These are phyloP conservation scores for Chaetodon auriga DNA, from an alignment of 2,113 vertebrate species.

Conservation along the genomic window DNA sequence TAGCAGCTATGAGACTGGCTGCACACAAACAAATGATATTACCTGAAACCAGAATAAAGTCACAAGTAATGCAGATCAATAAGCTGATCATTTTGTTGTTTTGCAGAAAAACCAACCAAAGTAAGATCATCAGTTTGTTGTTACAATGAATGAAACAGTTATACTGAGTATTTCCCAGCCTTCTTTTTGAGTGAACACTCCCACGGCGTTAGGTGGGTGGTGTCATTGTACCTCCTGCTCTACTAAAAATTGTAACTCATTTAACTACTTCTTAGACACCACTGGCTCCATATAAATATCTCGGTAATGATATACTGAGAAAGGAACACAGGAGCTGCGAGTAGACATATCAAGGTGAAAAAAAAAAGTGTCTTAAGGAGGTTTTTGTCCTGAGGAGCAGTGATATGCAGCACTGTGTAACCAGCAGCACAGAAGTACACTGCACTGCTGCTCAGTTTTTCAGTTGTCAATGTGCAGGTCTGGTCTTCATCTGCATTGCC, in stretches of 20 bases:
- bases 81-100: not conserved
- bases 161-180: not conserved
- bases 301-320: no score
- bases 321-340: no score
- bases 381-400: conserved; percentile 44
- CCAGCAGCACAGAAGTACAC: conserved; percentile 63
- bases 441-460: conserved; percentile 31
- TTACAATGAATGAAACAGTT: not conserved
- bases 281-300: no score
- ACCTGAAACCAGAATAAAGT: conserved; percentile 17
- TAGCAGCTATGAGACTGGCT: not conserved
- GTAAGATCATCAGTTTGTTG: not conserved
- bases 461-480: conserved; percentile 28
- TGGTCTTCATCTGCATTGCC: conserved; percentile 27
- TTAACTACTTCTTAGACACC: no score
- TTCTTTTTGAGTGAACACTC: not conserved
- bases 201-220: not conserved
- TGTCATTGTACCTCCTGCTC: not conserved
- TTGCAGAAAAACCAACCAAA: not conserved
- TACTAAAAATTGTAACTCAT: no score
- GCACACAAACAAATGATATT: not conserved
- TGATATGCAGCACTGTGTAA: conserved; percentile 30
- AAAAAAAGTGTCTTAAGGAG: not conserved
- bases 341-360: no score
- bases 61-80: not conserved